Conservation (phyloP, 2,888 invertebrate species). For the Geotrupes spiniger region DNA sequence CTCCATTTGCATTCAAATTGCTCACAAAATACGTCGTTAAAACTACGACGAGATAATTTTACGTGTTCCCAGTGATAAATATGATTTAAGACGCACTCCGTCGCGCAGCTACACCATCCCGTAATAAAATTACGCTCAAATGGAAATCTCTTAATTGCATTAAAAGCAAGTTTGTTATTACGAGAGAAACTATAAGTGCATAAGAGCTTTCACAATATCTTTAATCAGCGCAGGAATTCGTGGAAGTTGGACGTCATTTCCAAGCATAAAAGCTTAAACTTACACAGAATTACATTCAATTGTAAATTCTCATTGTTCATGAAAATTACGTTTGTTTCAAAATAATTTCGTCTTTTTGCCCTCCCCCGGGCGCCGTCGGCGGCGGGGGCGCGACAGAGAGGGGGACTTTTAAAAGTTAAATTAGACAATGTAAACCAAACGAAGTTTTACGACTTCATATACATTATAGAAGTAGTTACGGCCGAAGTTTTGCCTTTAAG, state of each 20-base stretch:
- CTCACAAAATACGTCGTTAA: too few species aligned
- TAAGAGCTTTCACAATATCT: slow-evolving; percentile 31
- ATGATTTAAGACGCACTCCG: background rate
- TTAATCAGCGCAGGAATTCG: slow-evolving; percentile 28
- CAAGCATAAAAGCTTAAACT: slow-evolving; percentile 30
- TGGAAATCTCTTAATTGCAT: slow-evolving; percentile 17
- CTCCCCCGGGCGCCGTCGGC: slow-evolving; percentile 9
- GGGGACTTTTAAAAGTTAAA: slow-evolving; percentile 43
- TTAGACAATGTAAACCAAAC: slow-evolving; percentile 47
- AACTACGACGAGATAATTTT: too few species aligned
- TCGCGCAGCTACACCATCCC: background rate
- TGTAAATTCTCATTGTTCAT: slow-evolving; percentile 37
- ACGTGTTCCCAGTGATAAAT: too few species aligned
- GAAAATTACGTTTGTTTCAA: slow-evolving; percentile 47
- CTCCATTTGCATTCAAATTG: too few species aligned
- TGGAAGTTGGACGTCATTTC: slow-evolving; percentile 26
- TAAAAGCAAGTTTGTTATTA: slow-evolving; percentile 15
- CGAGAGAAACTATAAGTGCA: slow-evolving; percentile 15
- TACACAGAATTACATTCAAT: slow-evolving; percentile 33
- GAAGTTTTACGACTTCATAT: slow-evolving; percentile 47
- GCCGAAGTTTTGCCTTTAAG: slow-evolving; percentile 38
- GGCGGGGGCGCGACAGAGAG: background rate
- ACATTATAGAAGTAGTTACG: slow-evolving; percentile 47
- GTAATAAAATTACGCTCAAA: slow-evolving; percentile 8
- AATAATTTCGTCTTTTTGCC: slow-evolving; percentile 46